Conservation (phyloP, 2,888 invertebrate species). For the Drosophila borborema region DNA sequence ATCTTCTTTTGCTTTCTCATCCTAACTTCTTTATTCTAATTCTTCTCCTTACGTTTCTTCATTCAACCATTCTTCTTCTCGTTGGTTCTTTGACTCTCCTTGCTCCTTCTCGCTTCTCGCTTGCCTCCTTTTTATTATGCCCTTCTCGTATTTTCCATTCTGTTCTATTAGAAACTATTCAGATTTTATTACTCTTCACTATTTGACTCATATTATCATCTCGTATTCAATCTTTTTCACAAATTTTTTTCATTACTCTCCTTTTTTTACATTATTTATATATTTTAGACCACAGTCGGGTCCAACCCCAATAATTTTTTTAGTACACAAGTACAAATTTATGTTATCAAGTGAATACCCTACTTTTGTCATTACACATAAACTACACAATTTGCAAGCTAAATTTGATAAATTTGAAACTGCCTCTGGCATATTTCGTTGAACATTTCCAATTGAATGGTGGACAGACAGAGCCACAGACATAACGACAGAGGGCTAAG, state of each 20-base stretch:
- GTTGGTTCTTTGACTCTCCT: no score
- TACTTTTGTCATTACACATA: background rate
- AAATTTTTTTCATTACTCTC: no score
- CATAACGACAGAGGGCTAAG: background rate
- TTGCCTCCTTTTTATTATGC: background rate
- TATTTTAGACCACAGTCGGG: background rate
- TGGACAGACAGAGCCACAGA: background rate
- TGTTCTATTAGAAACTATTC: no score
- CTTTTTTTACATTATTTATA: background rate
- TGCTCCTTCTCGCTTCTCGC: no score
- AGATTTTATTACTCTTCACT: no score
- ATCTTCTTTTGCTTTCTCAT: no score
- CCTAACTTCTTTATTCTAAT: no score
- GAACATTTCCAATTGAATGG: conserved; percentile 44
- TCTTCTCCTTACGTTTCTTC: no score
- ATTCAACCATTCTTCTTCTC: no score
- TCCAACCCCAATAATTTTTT: background rate
- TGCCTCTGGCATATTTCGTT: conserved; percentile 40
- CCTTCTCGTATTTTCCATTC: no score
- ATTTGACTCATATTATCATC: background rate
- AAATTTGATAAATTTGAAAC: conserved; percentile 29
- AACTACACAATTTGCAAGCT: conserved; percentile 20
- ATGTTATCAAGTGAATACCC: conserved; percentile 3
- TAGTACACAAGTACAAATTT: background rate
- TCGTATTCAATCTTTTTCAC: background rate